phyloP scores from a whole-genome alignment of 2,113 vertebrate genomes.

The Stomatorhinus ivindoensis region DNA sequence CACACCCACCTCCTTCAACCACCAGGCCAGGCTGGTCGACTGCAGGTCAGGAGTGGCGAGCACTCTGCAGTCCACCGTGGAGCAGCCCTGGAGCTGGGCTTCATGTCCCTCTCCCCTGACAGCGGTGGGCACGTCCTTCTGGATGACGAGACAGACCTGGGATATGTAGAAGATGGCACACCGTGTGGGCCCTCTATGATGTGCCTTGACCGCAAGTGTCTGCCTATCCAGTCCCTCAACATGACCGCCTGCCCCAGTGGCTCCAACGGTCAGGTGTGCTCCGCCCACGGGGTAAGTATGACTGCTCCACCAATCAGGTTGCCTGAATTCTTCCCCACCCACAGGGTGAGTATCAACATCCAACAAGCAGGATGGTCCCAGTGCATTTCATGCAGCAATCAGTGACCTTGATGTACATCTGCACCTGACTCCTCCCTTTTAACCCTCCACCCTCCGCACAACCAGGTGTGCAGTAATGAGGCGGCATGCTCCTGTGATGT shows the following conservation, averaged over 20 bases:
- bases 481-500: slow-evolving; percentile 89
- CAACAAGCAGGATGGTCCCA: not conserved
- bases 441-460: not conserved
- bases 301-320: not conserved
- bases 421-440: not conserved
- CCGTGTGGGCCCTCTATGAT: slow-evolving; percentile 98
- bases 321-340: not conserved
- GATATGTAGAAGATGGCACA: slow-evolving; percentile 94
- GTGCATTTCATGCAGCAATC: not conserved
- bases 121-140: slow-evolving; percentile 92
- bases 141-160: slow-evolving; percentile 93
- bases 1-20: slow-evolving; percentile 86
- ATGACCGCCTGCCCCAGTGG: slow-evolving; percentile 87
- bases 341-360: not conserved
- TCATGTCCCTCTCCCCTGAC: slow-evolving; percentile 8
- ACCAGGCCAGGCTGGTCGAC: slow-evolving; percentile 86
- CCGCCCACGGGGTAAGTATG: slow-evolving; percentile 87
- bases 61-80: not conserved
- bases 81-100: not conserved
- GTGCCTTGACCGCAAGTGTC: slow-evolving; percentile 97
- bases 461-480: slow-evolving; percentile 94
- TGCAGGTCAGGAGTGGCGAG: slow-evolving; percentile 73
- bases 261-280: slow-evolving; percentile 86
- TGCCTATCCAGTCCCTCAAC: slow-evolving; percentile 91
- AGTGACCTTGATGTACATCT: slow-evolving; percentile 14